phyloP scores from a whole-genome alignment of 2,888 invertebrate genomes.

The Brenthis daphne region DNA sequence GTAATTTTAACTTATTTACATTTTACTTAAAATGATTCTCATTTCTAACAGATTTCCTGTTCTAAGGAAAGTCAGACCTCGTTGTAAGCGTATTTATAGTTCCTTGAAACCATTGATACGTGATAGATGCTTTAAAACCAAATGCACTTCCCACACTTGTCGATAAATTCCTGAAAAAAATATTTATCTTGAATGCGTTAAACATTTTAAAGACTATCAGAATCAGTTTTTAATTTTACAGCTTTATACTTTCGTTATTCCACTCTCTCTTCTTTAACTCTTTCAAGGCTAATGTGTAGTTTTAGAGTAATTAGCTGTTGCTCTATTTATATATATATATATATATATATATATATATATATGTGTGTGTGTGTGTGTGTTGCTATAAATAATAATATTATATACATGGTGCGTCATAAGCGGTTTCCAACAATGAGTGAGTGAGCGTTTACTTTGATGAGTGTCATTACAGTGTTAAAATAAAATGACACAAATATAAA shows the following conservation, averaged over 20 bases:
- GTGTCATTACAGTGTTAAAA: slow-evolving; percentile 15
- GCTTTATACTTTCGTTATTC: too few relatives aligned
- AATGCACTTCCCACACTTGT: slow-evolving; percentile 21
- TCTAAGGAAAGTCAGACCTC: background rate
- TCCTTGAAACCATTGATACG: slow-evolving; percentile 18
- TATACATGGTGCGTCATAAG: slow-evolving; percentile 6
- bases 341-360: too few relatives aligned
- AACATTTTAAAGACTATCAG: background rate
- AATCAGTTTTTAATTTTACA: too few relatives aligned
- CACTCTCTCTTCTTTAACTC: too few relatives aligned
- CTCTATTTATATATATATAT: too few relatives aligned
- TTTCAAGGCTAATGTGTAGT: too few relatives aligned
- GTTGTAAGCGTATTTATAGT: slow-evolving; percentile 9
- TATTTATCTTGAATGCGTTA: background rate
- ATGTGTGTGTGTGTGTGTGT: too few relatives aligned
- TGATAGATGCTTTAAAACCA: slow-evolving; percentile 23
- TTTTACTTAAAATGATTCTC: too few relatives aligned
- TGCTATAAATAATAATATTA: background rate
- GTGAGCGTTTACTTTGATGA: slow-evolving; percentile 16
- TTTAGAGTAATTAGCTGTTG: too few relatives aligned
- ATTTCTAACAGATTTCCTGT: background rate
- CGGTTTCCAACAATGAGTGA: slow-evolving; percentile 7
- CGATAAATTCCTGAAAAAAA: background rate
- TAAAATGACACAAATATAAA: slow-evolving; percentile 22
- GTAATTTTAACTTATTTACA: too few relatives aligned